These are phyloP conservation scores for Magallana ariakensis DNA, from an alignment of 1,140 invertebrate genomes.

Conservation along the genomic window DNA sequence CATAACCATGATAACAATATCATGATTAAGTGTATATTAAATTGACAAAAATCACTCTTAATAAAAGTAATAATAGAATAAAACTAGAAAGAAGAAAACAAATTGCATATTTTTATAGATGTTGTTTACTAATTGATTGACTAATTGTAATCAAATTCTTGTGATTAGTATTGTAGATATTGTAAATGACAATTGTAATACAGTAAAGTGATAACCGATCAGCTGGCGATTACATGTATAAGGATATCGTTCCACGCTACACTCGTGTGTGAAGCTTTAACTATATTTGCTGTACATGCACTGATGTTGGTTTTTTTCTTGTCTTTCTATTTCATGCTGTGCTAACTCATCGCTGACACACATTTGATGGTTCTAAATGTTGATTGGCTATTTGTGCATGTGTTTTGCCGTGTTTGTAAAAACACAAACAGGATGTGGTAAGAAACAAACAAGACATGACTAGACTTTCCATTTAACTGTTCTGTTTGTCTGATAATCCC, in stretches of 20 bases:
- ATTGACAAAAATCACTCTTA: too few relatives aligned
- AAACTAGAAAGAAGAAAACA: neutral
- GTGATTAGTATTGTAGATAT: neutral
- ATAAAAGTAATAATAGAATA: neutral
- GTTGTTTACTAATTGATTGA: constrained; percentile 32
- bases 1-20: neutral
- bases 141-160: neutral
- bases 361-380: constrained; percentile 53
- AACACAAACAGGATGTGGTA: constrained; percentile 59
- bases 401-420: constrained; percentile 44
- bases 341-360: constrained; percentile 51
- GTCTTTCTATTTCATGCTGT: constrained; percentile 51
- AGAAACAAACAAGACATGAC: constrained; percentile 13
- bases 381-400: constrained; percentile 60
- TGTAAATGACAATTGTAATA: neutral
- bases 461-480: neutral
- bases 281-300: constrained; percentile 28
- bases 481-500: neutral
- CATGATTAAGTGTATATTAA: neutral
- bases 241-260: neutral
- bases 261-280: constrained; percentile 20
- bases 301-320: constrained; percentile 39
- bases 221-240: neutral
- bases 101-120: neutral
- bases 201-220: neutral